Evolutionary conservation across 2,797 vertebrate species (phyloP).

Genomic region (Falco novaeseelandiae): DNA sequence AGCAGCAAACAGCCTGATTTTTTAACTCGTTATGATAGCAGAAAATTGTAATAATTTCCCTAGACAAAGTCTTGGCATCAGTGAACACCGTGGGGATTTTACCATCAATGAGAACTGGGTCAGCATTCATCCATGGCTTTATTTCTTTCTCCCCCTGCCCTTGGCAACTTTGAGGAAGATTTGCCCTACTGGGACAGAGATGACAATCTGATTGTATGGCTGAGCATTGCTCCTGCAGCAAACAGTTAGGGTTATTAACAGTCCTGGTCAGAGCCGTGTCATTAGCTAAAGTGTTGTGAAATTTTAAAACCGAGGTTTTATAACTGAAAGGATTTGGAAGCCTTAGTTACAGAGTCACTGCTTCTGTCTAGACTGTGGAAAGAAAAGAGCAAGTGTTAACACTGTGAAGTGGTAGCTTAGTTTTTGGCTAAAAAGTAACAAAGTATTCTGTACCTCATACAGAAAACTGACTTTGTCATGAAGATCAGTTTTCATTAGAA

Average conservation of each 20-base stretch:
- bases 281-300: neutral
- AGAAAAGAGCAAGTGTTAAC: conserved; percentile 18
- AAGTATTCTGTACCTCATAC: neutral
- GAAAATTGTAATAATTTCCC: neutral
- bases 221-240: neutral
- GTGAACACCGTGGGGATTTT: neutral
- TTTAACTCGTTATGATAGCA: neutral
- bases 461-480: conserved; percentile 25
- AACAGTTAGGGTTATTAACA: neutral
- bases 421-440: neutral
- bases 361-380: conserved; percentile 29
- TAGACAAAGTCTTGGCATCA: neutral
- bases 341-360: neutral
- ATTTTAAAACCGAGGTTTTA: neutral
- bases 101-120: neutral
- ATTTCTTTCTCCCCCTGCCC: neutral
- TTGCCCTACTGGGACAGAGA: neutral
- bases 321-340: neutral
- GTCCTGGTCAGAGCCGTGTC: neutral
- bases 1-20: neutral
- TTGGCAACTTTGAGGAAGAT: neutral
- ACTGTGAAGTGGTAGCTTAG: neutral
- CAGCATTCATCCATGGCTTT: neutral
- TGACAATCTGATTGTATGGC: neutral
- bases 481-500: conserved; percentile 12